These are phyloP conservation scores for Lycodopsis pacificus DNA, from an alignment of 2,797 vertebrate species.

Conservation along the genomic window DNA sequence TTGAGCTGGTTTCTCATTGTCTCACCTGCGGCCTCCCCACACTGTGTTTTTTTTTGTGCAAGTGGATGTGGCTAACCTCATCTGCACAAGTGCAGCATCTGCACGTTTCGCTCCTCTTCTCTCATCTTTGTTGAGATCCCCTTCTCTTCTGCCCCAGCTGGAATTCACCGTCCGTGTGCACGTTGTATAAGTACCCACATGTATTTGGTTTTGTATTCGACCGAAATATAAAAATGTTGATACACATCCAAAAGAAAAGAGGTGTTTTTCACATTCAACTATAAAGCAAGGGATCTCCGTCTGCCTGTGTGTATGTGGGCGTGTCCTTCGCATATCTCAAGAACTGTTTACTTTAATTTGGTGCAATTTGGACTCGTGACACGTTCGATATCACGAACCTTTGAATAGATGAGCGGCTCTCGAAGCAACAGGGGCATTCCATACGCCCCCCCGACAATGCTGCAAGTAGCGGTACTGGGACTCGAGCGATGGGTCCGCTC, in stretches of 20 bases:
- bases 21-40: neutral
- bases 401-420: neutral
- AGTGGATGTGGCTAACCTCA: slow-evolving; percentile 35
- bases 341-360: neutral
- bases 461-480: no score
- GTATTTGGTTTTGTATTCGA: neutral
- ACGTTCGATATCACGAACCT: neutral
- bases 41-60: neutral
- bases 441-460: no score
- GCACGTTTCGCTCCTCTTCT: slow-evolving; percentile 23
- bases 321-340: neutral
- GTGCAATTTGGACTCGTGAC: neutral
- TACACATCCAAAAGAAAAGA: neutral
- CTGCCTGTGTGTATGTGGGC: no score
- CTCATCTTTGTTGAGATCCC: slow-evolving; percentile 20
- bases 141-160: slow-evolving; percentile 10
- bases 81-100: slow-evolving; percentile 19
- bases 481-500: no score
- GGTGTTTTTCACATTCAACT: neutral
- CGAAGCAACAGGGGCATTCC: no score
- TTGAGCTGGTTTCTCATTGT: slow-evolving; percentile 17
- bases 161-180: neutral
- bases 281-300: neutral
- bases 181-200: neutral
- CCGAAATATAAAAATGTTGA: neutral